Evolutionary conservation across 2,888 invertebrate species (phyloP), one percentile per base, ranked within the genome.

Genomic region (Ethmia dodecea): DNA sequence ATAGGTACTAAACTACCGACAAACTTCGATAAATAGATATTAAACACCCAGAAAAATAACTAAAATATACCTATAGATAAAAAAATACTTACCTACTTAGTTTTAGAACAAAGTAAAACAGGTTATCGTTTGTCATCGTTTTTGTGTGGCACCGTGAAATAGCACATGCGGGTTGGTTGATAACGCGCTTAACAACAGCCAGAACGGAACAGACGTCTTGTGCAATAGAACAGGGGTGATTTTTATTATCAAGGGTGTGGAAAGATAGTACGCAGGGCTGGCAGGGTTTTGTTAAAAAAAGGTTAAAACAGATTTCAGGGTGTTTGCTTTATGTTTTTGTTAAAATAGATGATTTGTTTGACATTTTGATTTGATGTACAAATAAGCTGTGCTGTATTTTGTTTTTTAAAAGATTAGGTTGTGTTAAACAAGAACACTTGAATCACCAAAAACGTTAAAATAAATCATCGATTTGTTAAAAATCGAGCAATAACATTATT

Each of bases 161-260:
- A n/a, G 35, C 45, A 40, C 48, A 55, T 52, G 52, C 52, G 50
- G 47, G 49, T 36, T 38, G 20, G 38, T 41, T 47, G 49, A 47
- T 47, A 46, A n/a, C n/a, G n/a, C n/a, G n/a, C n/a, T n/a, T n/a
- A n/a, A 45, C 45, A 41, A 40, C 33, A 36, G 40, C 31, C 42
- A 40, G n/a, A n/a, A n/a, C 43, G 37, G 36, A 33, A 29, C 42
- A 41, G 41, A 42, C 36, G 43, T 37, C 41, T 45, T 45, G n/a
- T n/a, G 42, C 44, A 39, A 44, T 49, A 38, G 47, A 51, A 51
- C 46, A 49, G 52, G 63, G 65, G 63, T 58, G 55, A 45, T 35
- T 48, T 67, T 72, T 70, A 66, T 64, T 64, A 60, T 61, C 62
- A 42, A 50, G 75, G 76, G 73, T 65, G 74, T 46, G 54, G 66